Evolutionary conservation across 2,888 invertebrate species (phyloP), one percentile per base, ranked within the genome.

Genomic region (Pristionchus fissidentatus): DNA sequence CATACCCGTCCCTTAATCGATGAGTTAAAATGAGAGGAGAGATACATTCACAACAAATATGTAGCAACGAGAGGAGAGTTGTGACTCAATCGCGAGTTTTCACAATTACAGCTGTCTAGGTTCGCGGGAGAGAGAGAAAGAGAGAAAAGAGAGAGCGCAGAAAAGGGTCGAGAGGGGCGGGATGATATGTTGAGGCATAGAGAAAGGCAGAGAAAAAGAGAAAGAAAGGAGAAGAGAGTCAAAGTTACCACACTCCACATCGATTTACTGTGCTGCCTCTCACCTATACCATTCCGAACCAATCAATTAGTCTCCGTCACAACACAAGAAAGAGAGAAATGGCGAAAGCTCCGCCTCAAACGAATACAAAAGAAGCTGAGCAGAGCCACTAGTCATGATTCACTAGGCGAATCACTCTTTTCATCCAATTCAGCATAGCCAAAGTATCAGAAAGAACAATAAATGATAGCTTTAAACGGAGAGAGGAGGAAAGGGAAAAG

Each of bases 1-100:
- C 89, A 89, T 89, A 49, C 82, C 70, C 38, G n/a, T 66, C 66
- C 66, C 70, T 55, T 55, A 55, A 52, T 62, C 19, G 19, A 49
- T 62, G 26, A 62, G 62, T 15, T 19, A 26, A 62, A 13, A 62
- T 62, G 62, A 62, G 26, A 62, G n/a, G 62, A 62, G 52, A 49
- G 49, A 77, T 32, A 77, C 19, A 62, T 49, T 49, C 10, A 49
- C 10, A 10, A 15, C 49, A 41, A 41, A 15, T 29, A 60, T 10
- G n/a, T 22, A 66, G 4, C 55, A 55, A 55, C 22, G n/a, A 7
- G 26, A 38, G 38, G 4, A 10, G 19, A 38, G 19, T 66, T 66
- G 38, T 75, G 75, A 75, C 46, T 75, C 75, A 75, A 46, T 29
- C 46, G 26, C 75, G 32, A 46, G 43, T 46, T 43, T 46, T 46